These are phyloP conservation scores for Sarcophaga peregrina DNA, from an alignment of 1,140 invertebrate genomes.

Conservation along the genomic window DNA sequence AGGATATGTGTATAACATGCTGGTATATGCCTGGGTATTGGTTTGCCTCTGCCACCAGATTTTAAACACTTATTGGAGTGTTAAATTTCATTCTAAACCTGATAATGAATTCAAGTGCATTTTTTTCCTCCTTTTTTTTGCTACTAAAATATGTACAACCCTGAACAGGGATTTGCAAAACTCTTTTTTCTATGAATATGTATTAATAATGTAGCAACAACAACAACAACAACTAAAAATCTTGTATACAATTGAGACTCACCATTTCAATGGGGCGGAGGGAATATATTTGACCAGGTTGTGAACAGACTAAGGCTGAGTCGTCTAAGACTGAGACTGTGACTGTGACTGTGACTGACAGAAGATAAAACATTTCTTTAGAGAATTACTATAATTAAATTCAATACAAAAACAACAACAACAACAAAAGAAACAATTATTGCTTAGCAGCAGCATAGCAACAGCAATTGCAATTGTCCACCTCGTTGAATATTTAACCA, in stretches of 20 bases:
- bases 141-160: too few species aligned
- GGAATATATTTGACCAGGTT: too few species aligned
- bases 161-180: too few species aligned
- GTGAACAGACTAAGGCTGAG: too few species aligned
- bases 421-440: background rate
- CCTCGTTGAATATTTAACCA: slow-evolving; percentile 28
- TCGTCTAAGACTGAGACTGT: too few species aligned
- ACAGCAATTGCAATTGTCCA: slow-evolving; percentile 38
- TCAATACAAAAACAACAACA: background rate
- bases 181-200: too few species aligned
- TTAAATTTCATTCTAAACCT: slow-evolving; percentile 37
- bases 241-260: too few species aligned
- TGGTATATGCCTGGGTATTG: background rate
- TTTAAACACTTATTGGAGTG: slow-evolving; percentile 27
- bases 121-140: background rate
- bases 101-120: slow-evolving; percentile 41
- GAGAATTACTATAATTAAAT: slow-evolving; percentile 42
- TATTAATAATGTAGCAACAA: background rate
- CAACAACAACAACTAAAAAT: background rate
- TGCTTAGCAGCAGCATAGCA: slow-evolving; percentile 33
- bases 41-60: background rate
- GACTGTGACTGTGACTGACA: too few species aligned
- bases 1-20: background rate
- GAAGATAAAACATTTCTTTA: slow-evolving; percentile 35
- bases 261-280: too few species aligned